These are phyloP conservation scores for Stictonetta naevosa DNA, from an alignment of 2,113 vertebrate species.

Conservation along the genomic window DNA sequence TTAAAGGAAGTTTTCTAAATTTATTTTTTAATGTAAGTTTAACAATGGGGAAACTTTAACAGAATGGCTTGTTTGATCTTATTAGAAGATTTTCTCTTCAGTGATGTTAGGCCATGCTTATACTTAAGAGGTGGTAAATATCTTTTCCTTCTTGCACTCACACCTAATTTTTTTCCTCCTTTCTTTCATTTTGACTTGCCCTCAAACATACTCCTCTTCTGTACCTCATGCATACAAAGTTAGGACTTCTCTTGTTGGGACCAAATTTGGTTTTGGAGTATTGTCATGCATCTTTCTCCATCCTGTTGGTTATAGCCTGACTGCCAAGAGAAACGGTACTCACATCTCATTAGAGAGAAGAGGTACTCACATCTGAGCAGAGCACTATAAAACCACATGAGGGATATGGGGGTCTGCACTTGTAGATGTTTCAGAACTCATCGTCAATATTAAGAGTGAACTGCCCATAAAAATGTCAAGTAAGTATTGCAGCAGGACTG, in stretches of 20 bases:
- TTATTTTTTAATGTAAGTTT: background rate
- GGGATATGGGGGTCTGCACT: background rate
- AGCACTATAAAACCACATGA: background rate
- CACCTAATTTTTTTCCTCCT: background rate
- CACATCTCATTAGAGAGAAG: too few relatives aligned
- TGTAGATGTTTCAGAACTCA: background rate
- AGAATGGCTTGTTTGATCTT: too few relatives aligned
- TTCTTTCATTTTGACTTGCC: background rate
- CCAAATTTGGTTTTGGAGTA: background rate
- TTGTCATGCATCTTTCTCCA: background rate
- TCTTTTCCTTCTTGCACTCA: background rate
- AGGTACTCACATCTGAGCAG: background rate
- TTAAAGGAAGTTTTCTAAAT: background rate
- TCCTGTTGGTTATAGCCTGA: background rate
- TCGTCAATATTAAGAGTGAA: background rate
- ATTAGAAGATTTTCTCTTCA: too few relatives aligned
- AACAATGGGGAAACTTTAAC: background rate
- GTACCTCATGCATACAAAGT: background rate
- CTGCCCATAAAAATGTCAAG: background rate
- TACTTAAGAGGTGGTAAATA: background rate
- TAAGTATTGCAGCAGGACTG: background rate
- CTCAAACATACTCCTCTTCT: background rate
- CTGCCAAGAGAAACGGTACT: background rate
- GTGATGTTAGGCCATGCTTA: background rate
- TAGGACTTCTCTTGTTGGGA: background rate